A percentile compares a stretch with the other conserved stretches of the same genome.
Evolutionary conservation across 2,888 invertebrate genomes (phyloP).

Genomic region (Corythucha ciliata): DNA sequence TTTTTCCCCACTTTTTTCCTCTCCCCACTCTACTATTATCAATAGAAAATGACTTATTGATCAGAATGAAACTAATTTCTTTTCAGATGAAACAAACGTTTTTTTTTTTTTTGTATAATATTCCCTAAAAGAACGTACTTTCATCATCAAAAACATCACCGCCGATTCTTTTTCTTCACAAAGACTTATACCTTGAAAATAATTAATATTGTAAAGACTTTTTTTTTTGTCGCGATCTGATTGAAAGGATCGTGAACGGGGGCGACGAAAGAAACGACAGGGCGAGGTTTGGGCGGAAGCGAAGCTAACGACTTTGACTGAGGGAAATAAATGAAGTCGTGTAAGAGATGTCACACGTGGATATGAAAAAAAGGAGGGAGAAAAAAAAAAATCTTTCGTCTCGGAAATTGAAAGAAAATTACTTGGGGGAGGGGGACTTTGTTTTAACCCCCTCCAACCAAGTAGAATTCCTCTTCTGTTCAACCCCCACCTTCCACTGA

Average conservation of each 20-base stretch:
- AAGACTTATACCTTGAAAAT: not conserved
- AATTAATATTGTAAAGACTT: not conserved
- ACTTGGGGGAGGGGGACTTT: slow-evolving; percentile 11
- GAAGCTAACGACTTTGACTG: slow-evolving; percentile 12
- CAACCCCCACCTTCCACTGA: not conserved
- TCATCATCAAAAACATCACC: no score
- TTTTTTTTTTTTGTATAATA: not conserved
- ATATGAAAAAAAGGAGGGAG: not conserved
- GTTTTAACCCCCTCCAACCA: no score
- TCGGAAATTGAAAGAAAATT: slow-evolving; percentile 19
- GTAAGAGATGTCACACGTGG: slow-evolving; percentile 16
- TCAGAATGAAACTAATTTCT: no score
- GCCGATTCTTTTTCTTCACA: no score
- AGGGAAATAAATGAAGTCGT: slow-evolving; percentile 11
- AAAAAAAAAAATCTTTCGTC: not conserved
- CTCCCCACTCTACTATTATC: no score
- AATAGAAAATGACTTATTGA: no score
- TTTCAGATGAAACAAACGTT: no score
- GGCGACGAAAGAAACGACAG: not conserved
- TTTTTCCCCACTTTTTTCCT: no score
- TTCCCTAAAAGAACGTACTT: not conserved
- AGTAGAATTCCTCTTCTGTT: no score
- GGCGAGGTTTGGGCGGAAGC: not conserved
- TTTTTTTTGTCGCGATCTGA: not conserved
- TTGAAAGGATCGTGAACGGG: not conserved